A percentile compares a stretch with the other conserved stretches of the same genome.
phyloP scores from a whole-genome alignment of 2,888 invertebrate species.

The Oithona nana region DNA sequence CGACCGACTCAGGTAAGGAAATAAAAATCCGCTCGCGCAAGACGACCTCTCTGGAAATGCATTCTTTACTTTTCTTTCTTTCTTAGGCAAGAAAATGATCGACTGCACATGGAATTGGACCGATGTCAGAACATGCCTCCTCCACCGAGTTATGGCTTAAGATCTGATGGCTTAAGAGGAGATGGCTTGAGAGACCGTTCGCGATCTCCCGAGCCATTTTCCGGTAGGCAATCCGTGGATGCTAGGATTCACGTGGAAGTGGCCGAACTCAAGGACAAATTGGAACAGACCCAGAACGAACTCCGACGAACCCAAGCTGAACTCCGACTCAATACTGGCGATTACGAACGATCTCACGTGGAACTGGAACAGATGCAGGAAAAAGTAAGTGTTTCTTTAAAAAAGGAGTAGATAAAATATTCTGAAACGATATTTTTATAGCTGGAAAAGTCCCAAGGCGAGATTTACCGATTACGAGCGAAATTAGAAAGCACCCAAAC shows the following conservation, averaged over 20 bases:
- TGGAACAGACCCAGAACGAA: conserved; percentile 65
- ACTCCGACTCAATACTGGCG: conserved; percentile 71
- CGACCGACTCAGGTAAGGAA: conserved; percentile 37
- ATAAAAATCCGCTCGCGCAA: too few relatives aligned
- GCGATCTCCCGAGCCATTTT: conserved; percentile 5
- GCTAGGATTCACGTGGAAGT: conserved; percentile 27
- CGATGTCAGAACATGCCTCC: conserved; percentile 48
- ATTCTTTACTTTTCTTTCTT: too few relatives aligned
- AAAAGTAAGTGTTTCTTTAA: conserved; percentile 49
- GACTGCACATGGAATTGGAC: conserved; percentile 59
- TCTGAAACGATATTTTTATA: not conserved
- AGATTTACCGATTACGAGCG: conserved; percentile 80
- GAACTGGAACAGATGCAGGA: conserved; percentile 71
- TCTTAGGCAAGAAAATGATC: conserved; percentile 26
- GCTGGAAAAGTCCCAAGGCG: conserved; percentile 71
- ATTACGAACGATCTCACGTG: conserved; percentile 63
- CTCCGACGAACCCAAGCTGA: conserved; percentile 72
- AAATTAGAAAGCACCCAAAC: conserved; percentile 85
- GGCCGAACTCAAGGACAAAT: conserved; percentile 37
- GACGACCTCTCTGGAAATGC: too few relatives aligned
- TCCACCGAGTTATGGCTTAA: not conserved
- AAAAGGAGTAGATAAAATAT: not conserved
- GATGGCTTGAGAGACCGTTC: not conserved
- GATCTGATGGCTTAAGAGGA: too few relatives aligned
- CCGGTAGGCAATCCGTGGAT: not conserved